phyloP scores from a whole-genome alignment of 2,888 invertebrate species.

The Chrysopilus asiliformis region DNA sequence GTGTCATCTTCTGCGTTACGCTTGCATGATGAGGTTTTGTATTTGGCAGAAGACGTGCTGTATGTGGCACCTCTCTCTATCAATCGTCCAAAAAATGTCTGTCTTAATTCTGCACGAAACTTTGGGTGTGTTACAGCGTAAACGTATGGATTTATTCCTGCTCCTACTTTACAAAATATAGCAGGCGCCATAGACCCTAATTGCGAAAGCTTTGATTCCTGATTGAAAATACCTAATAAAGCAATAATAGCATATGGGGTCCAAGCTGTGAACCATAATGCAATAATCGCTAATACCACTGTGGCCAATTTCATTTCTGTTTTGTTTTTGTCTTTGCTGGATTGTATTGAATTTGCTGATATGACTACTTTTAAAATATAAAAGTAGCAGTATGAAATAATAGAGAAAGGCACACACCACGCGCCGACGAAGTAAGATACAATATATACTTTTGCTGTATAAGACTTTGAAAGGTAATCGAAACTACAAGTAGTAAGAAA shows the following conservation, averaged over 20 bases:
- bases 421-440: slow-evolving; percentile 61
- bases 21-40: too few species aligned
- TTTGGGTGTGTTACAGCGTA: slow-evolving; percentile 69
- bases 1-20: too few species aligned
- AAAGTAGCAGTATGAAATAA: slow-evolving; percentile 60
- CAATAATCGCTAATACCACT: slow-evolving; percentile 54
- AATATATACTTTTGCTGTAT: slow-evolving; percentile 51
- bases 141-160: slow-evolving; percentile 68
- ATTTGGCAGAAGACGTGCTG: too few species aligned
- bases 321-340: slow-evolving; percentile 49
- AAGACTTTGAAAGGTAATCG: slow-evolving; percentile 62
- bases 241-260: slow-evolving; percentile 68
- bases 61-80: too few species aligned
- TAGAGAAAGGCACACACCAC: slow-evolving; percentile 56
- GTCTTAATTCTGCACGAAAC: slow-evolving; percentile 46
- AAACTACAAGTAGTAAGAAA: slow-evolving; percentile 75
- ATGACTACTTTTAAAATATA: slow-evolving; percentile 54
- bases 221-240: slow-evolving; percentile 55
- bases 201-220: slow-evolving; percentile 51
- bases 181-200: slow-evolving; percentile 62
- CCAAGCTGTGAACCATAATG: slow-evolving; percentile 68
- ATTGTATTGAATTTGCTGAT: slow-evolving; percentile 39
- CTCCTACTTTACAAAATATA: slow-evolving; percentile 66
- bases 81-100: slow-evolving; percentile 25
- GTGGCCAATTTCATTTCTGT: slow-evolving; percentile 59